These are phyloP conservation scores for Pristionchus arcanus DNA, from an alignment of 2,888 invertebrate genomes.

Conservation along the genomic window DNA sequence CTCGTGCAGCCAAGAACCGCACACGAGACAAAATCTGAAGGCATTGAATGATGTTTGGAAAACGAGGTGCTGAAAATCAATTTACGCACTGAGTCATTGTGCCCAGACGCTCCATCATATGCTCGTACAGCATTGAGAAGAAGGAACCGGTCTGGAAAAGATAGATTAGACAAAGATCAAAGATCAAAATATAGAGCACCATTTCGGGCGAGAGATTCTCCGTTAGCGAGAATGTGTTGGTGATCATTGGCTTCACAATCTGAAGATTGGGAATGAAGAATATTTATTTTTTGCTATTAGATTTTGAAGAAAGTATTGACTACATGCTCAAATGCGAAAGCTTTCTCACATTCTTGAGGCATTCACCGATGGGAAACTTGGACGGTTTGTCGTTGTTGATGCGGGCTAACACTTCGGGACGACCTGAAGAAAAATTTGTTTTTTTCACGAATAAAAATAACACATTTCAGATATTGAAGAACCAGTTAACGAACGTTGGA, in stretches of 20 bases:
- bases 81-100: neutral
- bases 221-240: slow-evolving; percentile 1
- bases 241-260: slow-evolving; percentile 21
- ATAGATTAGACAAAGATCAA: neutral
- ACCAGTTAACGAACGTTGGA: neutral
- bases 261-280: neutral
- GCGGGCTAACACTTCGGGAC: slow-evolving; percentile 10
- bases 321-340: neutral
- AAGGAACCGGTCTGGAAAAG: neutral
- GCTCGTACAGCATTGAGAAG: slow-evolving; percentile 6
- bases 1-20: neutral
- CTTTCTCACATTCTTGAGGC: neutral
- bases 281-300: no score
- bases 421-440: neutral
- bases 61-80: neutral
- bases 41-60: neutral
- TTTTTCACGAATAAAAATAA: neutral
- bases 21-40: slow-evolving; percentile 33
- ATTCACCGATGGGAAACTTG: slow-evolving; percentile 23
- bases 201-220: slow-evolving; percentile 1
- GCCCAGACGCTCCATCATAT: neutral
- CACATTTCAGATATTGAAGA: neutral
- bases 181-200: neutral
- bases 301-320: neutral
- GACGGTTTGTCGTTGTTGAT: slow-evolving; percentile 10